Evolutionary conservation across 1,140 invertebrate genomes (phyloP), one percentile per base, ranked within the genome.

Genomic region (Calosoma granatense): DNA sequence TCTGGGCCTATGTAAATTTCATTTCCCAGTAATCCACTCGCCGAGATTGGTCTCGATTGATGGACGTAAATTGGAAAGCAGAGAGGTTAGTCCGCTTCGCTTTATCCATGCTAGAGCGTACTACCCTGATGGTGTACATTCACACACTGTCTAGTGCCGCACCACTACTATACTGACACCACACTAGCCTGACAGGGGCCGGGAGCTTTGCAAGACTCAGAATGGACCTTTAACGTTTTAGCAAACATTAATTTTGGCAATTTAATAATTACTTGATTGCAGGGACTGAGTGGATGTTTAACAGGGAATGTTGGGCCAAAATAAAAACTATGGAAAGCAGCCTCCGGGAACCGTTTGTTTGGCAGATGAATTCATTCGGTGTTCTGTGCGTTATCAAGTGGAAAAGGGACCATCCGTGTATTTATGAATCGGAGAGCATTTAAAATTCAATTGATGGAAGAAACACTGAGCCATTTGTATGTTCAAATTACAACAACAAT

Each of bases 31-130:
- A 79, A 80, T 79, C 77, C 76, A 73, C 74, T 76, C 74, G 72
- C 69, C 64, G 72, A 73, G 76, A 79, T 79, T 79, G 77, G 74
- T 74, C 71, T 71, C 77, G 76, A 80, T 79, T 79, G 78, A 80
- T 79, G 77, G 77, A 76, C 75, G 76, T 72, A 79, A 79, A 80
- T 80, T 80, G 77, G 77, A 78, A 79, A 77, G 63, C 62, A 65
- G 67, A 67, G 63, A 66, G 63, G 61, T 61, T 59, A 62, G 60
- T 43, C 20, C 54, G 30, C 15, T 14, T 9, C 22, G 36, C 53
- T 53, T 2, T 22, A 53, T n/a, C 19, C 20, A 53, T 4, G 20
- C 11, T 12, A 15, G 11, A 11, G 22, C n/a, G n/a, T n/a, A n/a
- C n/a, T n/a, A n/a, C n/a, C 51, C 14, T 51, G 4, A 17, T 51